A percentile compares a stretch with the other conserved stretches of the same genome.
These are phyloP conservation scores for Petrocephalus sullivani DNA, from an alignment of 2,797 vertebrate genomes.

Conservation along the genomic window DNA sequence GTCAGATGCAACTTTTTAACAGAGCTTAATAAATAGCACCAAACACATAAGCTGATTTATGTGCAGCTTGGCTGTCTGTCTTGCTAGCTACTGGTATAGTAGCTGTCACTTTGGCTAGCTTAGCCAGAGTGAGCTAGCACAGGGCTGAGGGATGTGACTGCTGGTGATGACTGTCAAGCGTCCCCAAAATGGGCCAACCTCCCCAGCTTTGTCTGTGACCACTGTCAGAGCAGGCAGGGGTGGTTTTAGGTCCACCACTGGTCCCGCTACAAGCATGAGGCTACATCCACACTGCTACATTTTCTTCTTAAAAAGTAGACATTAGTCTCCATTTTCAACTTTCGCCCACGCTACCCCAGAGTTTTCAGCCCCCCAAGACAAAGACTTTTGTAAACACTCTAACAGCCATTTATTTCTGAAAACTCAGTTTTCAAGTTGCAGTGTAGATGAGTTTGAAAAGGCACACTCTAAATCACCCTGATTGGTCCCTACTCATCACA, in stretches of 20 bases:
- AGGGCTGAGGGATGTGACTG: neutral
- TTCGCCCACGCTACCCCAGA: neutral
- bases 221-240: neutral
- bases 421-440: neutral
- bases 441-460: neutral
- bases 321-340: neutral
- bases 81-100: too few relatives aligned
- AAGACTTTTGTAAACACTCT: neutral
- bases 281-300: neutral
- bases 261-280: neutral
- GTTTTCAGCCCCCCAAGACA: neutral
- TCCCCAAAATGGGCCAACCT: too few relatives aligned
- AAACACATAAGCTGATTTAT: too few relatives aligned
- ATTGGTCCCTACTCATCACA: neutral
- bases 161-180: too few relatives aligned
- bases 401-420: neutral
- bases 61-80: too few relatives aligned
- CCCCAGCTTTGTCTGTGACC: too few relatives aligned
- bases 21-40: neutral
- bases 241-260: neutral
- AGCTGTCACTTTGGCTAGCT: too few relatives aligned
- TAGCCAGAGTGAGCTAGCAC: neutral
- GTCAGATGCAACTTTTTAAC: neutral
- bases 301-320: neutral
- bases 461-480: neutral